These are phyloP conservation scores for Sarcophaga bullata DNA, from an alignment of 1,140 invertebrate species.

Conservation along the genomic window DNA sequence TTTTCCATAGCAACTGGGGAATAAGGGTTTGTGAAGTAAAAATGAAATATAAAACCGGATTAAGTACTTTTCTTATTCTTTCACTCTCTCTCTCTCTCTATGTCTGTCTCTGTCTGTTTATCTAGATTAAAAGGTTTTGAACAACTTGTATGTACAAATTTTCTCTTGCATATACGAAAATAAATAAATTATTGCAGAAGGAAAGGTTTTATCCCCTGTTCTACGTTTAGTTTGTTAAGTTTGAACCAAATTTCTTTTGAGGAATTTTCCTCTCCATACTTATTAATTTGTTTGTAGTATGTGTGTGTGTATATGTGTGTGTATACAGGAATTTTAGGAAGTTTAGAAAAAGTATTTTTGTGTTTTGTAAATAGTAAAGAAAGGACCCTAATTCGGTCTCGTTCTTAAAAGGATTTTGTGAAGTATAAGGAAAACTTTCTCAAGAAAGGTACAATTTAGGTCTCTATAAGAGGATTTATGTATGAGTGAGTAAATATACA, in stretches of 20 bases:
- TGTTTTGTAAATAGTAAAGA: neutral
- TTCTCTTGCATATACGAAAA: neutral
- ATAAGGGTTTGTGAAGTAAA: neutral
- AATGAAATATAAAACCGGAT: constrained; percentile 14
- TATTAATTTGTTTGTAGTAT: neutral
- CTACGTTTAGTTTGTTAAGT: neutral
- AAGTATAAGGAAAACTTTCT: too few species aligned
- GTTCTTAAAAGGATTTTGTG: neutral
- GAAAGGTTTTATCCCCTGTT: neutral
- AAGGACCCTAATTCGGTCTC: constrained; percentile 1
- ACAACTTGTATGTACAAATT: neutral
- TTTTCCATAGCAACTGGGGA: constrained; percentile 1
- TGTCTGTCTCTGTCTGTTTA: neutral
- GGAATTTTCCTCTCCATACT: neutral
- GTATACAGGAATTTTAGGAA: neutral
- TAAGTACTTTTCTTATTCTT: neutral
- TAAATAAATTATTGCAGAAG: neutral
- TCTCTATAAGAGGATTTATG: too few species aligned
- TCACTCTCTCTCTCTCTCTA: neutral
- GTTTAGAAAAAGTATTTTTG: neutral
- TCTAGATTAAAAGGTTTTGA: constrained; percentile 2
- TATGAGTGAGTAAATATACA: too few species aligned
- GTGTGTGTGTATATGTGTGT: neutral
- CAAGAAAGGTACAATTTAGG: too few species aligned
- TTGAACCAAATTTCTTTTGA: neutral